A percentile compares a stretch with the other conserved stretches of the same genome.
phyloP scores from a whole-genome alignment of 2,888 invertebrate species.

The Aleiodes alternator region DNA sequence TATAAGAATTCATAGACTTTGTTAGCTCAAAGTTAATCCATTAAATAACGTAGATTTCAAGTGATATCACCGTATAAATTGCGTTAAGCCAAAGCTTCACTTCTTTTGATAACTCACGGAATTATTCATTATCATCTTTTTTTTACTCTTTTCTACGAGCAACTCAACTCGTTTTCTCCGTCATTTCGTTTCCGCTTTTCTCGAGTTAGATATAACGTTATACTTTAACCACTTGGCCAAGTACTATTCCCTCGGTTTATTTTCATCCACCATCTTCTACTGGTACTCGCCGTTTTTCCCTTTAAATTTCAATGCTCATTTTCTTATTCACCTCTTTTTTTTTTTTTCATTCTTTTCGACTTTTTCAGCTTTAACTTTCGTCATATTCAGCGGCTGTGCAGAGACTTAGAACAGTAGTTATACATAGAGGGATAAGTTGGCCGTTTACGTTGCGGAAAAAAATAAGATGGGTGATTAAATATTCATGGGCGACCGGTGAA shows the following conservation, averaged over 20 bases:
- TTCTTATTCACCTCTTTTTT: conserved; percentile 42
- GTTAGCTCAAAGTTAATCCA: conserved; percentile 33
- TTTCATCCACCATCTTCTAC: conserved; percentile 25
- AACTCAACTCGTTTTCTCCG: conserved; percentile 33
- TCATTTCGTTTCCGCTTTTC: conserved; percentile 32
- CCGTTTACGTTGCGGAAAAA: conserved; percentile 43
- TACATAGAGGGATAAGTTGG: conserved; percentile 38
- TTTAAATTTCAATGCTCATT: conserved; percentile 39
- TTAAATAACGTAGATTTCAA: conserved; percentile 46
- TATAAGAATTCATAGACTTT: neutral
- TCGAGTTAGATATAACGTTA: conserved; percentile 26
- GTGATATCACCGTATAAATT: conserved; percentile 61
- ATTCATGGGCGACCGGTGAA: conserved; percentile 61
- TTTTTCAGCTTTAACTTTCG: conserved; percentile 39
- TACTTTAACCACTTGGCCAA: conserved; percentile 36
- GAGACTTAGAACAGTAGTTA: conserved; percentile 34
- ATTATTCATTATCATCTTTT: conserved; percentile 69
- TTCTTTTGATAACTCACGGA: conserved; percentile 56
- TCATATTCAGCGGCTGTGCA: conserved; percentile 26
- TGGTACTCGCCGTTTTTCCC: conserved; percentile 13
- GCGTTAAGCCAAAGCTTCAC: conserved; percentile 33
- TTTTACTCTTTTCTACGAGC: conserved; percentile 14
- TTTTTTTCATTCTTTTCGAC: conserved; percentile 43
- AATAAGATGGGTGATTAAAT: conserved; percentile 69
- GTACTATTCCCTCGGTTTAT: conserved; percentile 21